A percentile compares a stretch with the other conserved stretches of the same genome.
Evolutionary conservation across 2,797 vertebrate species (phyloP).

Genomic region (Hypotaenidia philippensis): DNA sequence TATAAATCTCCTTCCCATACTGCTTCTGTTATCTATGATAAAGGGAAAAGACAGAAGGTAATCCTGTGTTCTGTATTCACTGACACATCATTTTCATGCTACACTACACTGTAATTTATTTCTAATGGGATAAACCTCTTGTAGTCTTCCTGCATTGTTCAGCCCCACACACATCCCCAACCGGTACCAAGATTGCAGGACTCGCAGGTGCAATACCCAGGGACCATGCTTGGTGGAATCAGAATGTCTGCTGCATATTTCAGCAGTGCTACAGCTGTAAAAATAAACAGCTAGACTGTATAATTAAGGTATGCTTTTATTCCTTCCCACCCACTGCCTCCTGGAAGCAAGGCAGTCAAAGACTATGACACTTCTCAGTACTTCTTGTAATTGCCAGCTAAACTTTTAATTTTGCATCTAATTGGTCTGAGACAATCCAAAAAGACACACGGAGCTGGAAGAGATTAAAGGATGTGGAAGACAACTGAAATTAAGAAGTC

Average conservation of each 20-base stretch:
- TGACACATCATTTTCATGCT: slow-evolving; percentile 75
- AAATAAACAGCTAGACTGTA: slow-evolving; percentile 53
- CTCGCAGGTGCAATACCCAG: slow-evolving; percentile 35
- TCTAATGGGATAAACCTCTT: slow-evolving; percentile 75
- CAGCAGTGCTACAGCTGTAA: slow-evolving; percentile 24
- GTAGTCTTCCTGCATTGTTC: slow-evolving; percentile 48
- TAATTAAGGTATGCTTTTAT: slow-evolving; percentile 39
- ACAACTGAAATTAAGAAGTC: neutral
- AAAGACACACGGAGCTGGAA: neutral
- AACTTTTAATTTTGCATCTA: slow-evolving; percentile 4
- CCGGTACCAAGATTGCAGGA: neutral
- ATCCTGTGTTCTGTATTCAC: slow-evolving; percentile 63
- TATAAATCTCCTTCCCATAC: slow-evolving; percentile 77
- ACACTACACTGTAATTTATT: slow-evolving; percentile 73
- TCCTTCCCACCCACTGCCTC: slow-evolving; percentile 26
- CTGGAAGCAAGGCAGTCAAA: slow-evolving; percentile 24
- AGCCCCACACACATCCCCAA: neutral
- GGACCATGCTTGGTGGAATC: neutral
- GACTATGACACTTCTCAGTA: neutral
- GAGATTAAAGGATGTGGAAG: neutral
- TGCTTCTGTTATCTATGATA: slow-evolving; percentile 71
- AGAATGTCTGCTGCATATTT: slow-evolving; percentile 31
- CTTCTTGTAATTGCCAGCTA: slow-evolving; percentile 5
- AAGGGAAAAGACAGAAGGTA: slow-evolving; percentile 71
- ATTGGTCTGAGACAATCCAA: neutral